phyloP scores from a whole-genome alignment of 2,888 invertebrate genomes.

The Tortricodes alternella region DNA sequence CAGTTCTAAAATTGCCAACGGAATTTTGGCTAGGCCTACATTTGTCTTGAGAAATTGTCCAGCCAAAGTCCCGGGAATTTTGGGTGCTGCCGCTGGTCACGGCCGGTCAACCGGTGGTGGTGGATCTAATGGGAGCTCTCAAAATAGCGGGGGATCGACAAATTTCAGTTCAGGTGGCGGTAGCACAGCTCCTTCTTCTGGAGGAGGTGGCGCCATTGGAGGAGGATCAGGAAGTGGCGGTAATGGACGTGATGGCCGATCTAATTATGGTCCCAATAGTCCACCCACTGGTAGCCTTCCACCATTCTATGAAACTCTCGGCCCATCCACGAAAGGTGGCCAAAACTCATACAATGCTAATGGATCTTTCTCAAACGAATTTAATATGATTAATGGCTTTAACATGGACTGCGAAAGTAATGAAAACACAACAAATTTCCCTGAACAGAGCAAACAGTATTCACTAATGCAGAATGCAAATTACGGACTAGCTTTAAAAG shows the following conservation, averaged over 20 bases:
- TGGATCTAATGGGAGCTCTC: constrained; percentile 78
- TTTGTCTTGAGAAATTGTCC: constrained; percentile 82
- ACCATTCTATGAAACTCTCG: constrained; percentile 93
- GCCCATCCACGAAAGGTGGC: constrained; percentile 86
- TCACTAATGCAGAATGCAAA: constrained; percentile 91
- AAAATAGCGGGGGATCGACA: constrained; percentile 74
- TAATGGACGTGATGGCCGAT: constrained; percentile 90
- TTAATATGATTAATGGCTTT: constrained; percentile 86
- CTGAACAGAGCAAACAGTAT: constrained; percentile 87
- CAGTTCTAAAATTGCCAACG: constrained; percentile 85
- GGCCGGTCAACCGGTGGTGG: constrained; percentile 86
- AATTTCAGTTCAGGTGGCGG: constrained; percentile 82
- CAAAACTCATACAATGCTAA: constrained; percentile 88
- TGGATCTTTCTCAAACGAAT: constrained; percentile 85
- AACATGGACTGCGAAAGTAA: constrained; percentile 90
- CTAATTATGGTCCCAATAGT: constrained; percentile 93
- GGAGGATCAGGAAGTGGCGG: constrained; percentile 90
- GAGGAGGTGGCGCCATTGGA: constrained; percentile 84
- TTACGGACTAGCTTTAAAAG: constrained; percentile 90
- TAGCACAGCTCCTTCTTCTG: constrained; percentile 82
- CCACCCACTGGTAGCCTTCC: constrained; percentile 94
- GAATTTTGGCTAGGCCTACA: constrained; percentile 77
- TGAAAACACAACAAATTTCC: constrained; percentile 78
- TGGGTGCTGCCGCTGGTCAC: constrained; percentile 91
- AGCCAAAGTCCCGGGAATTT: constrained; percentile 85